Evolutionary conservation across 2,113 vertebrate species (phyloP).

Genomic region (Hippocampus mohnikei): DNA sequence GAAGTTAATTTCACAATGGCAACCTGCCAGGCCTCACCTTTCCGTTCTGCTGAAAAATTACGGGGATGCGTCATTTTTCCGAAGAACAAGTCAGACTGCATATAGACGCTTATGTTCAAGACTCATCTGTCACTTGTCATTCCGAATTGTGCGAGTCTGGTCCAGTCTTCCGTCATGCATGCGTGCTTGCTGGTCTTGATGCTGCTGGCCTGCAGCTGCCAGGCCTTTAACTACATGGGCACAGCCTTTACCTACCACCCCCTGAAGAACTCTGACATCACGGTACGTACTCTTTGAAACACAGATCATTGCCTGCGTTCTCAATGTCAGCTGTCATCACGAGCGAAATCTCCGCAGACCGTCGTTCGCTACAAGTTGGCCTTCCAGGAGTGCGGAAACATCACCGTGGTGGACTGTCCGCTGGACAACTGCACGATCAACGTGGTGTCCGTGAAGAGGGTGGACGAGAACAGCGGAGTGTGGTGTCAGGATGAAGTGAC

Average conservation of each 20-base stretch:
- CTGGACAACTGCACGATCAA: not conserved
- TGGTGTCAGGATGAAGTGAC: not conserved
- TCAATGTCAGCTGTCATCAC: not conserved
- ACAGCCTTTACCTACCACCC: slow-evolving; percentile 33
- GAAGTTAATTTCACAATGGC: not conserved
- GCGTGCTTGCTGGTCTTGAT: slow-evolving; percentile 17
- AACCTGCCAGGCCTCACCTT: not conserved
- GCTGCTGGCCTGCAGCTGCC: slow-evolving; percentile 14
- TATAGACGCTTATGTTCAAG: not conserved
- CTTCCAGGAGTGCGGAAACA: not conserved
- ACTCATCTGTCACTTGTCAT: not conserved
- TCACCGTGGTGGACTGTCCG: not conserved
- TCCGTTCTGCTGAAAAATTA: not conserved
- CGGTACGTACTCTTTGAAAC: not conserved
- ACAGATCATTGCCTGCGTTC: not conserved
- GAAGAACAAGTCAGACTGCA: not conserved
- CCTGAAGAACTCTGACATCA: rapidly evolving
- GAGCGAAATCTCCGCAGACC: not conserved
- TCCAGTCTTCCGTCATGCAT: slow-evolving; percentile 3
- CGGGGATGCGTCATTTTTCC: not conserved
- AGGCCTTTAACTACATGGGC: slow-evolving; percentile 4
- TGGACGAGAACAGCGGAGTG: not conserved
- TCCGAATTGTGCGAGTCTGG: too few relatives aligned
- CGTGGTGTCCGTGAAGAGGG: not conserved
- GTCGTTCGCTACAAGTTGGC: slow-evolving; percentile 20